Evolutionary conservation across 2,797 vertebrate genomes (phyloP).

Genomic region (Propithecus deckenii): DNA sequence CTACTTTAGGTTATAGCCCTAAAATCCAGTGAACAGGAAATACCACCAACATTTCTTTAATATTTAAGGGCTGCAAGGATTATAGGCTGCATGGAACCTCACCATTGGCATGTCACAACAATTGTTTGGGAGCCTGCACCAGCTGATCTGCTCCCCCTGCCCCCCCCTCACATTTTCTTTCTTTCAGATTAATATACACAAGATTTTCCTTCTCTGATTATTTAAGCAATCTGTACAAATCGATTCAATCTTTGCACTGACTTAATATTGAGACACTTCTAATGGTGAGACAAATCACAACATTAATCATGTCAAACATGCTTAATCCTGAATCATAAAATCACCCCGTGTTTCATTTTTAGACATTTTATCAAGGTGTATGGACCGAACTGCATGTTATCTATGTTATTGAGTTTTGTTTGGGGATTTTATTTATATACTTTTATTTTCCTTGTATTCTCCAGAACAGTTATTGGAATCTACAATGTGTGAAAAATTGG

Average conservation of each 20-base stretch:
- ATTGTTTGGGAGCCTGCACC: not conserved
- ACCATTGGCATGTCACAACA: not conserved
- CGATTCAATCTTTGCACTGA: not conserved
- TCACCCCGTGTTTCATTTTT: not conserved
- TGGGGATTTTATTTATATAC: not conserved
- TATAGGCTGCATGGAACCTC: not conserved
- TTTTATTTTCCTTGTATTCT: not conserved
- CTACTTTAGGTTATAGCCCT: not conserved
- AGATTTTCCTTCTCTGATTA: not conserved
- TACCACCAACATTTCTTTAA: not conserved
- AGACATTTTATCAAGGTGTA: not conserved
- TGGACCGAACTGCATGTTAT: not conserved
- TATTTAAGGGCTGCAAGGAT: not conserved
- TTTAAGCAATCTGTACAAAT: not conserved
- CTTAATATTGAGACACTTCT: not conserved
- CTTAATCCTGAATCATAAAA: conserved; percentile 4
- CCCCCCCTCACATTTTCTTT: not conserved
- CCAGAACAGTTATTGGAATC: not conserved
- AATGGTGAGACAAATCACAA: not conserved
- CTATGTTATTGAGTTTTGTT: not conserved
- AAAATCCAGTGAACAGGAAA: not conserved
- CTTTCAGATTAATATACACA: not conserved
- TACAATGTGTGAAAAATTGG: not conserved
- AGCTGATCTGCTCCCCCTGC: not conserved
- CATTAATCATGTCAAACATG: not conserved